Percentiles rank a stretch among this genome's conserved stretches.
These are phyloP conservation scores for Ceyx melanurus DNA, from an alignment of 2,113 vertebrate genomes.

Conservation along the genomic window DNA sequence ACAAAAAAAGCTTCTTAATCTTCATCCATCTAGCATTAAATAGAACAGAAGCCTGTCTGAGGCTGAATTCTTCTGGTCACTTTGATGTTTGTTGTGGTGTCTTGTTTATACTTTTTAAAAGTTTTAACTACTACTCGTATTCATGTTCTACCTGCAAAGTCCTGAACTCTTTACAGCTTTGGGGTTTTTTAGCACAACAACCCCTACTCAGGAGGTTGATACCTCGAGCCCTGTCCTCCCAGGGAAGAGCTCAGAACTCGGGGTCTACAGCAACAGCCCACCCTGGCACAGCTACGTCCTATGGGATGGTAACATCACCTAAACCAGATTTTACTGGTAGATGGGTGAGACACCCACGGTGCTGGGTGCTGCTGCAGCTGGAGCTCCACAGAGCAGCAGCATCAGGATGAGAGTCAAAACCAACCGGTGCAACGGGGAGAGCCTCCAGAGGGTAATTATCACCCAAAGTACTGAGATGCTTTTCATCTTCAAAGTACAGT, in stretches of 20 bases:
- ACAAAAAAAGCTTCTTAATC: background rate
- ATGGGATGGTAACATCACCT: background rate
- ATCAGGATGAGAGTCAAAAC: background rate
- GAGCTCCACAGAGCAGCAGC: background rate
- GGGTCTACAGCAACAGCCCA: background rate
- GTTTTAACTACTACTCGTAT: background rate
- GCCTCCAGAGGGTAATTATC: background rate
- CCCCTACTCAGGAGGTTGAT: background rate
- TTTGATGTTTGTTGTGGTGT: slow-evolving; percentile 32
- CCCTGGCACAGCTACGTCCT: fast-evolving
- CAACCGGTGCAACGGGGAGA: background rate
- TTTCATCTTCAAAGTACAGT: slow-evolving; percentile 33
- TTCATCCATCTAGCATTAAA: background rate
- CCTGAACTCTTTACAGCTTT: background rate
- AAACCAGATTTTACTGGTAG: background rate
- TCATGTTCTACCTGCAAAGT: background rate
- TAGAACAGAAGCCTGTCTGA: background rate
- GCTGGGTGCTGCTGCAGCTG: background rate
- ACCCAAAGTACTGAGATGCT: background rate
- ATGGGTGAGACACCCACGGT: background rate
- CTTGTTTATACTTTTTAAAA: background rate
- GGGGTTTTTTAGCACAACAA: background rate
- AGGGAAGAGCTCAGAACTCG: background rate
- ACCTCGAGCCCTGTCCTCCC: background rate
- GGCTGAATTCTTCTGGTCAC: background rate